phyloP scores from a whole-genome alignment of 1,140 invertebrate genomes.

The Pseudoatta argentina region DNA sequence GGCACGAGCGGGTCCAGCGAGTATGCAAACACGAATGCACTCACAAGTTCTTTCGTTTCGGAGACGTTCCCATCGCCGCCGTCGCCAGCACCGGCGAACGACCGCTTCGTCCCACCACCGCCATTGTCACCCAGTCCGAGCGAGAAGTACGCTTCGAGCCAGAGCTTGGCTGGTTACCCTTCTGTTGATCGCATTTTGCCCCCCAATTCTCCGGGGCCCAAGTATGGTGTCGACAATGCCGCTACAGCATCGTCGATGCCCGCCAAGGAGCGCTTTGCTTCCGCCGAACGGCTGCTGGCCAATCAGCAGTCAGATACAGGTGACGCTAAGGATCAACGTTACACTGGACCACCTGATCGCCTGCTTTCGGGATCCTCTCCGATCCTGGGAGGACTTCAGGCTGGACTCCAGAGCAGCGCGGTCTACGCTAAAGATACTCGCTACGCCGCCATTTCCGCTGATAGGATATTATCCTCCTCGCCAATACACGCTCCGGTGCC shows the following conservation, averaged over 20 bases:
- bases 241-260: conserved; percentile 82
- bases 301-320: conserved; percentile 68
- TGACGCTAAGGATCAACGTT: conserved; percentile 81
- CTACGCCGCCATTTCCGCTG: conserved; percentile 77
- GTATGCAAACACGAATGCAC: conserved; percentile 72
- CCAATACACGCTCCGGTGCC: conserved; percentile 82
- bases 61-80: conserved; percentile 85
- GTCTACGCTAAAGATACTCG: conserved; percentile 74
- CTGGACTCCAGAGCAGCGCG: conserved; percentile 46
- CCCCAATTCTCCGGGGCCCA: conserved; percentile 77
- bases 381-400: conserved; percentile 75
- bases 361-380: conserved; percentile 81
- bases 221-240: conserved; percentile 77
- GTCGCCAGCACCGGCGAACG: conserved; percentile 83
- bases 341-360: conserved; percentile 77
- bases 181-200: conserved; percentile 79
- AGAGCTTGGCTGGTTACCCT: conserved; percentile 82
- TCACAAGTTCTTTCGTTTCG: conserved; percentile 78
- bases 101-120: conserved; percentile 84
- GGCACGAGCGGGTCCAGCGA: conserved; percentile 62
- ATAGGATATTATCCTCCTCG: conserved; percentile 80
- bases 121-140: conserved; percentile 82
- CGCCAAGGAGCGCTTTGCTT: conserved; percentile 80
- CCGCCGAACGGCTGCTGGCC: conserved; percentile 80
- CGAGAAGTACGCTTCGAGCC: conserved; percentile 84